These are phyloP conservation scores for Chloroceryle amazona DNA, from an alignment of 2,797 vertebrate species.

Conservation along the genomic window DNA sequence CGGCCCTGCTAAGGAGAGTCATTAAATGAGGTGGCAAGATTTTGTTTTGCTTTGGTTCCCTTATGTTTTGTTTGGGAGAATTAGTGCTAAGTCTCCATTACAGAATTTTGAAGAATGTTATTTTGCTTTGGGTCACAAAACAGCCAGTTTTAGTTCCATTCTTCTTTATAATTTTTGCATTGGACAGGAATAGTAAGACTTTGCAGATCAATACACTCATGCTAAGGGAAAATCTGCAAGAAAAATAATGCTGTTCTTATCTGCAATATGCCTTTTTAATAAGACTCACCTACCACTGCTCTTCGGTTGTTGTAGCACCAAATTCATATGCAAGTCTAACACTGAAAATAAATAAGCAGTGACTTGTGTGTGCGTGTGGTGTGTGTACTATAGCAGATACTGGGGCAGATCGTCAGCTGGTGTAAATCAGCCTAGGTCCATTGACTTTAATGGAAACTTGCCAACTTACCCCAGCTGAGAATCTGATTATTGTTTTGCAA, in stretches of 20 bases:
- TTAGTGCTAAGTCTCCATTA: not conserved
- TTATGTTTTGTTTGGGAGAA: not conserved
- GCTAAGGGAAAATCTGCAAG: not conserved
- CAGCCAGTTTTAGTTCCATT: not conserved
- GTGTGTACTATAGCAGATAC: conserved; percentile 36
- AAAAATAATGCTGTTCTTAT: not conserved
- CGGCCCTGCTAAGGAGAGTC: not conserved
- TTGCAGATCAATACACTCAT: not conserved
- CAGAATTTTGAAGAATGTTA: not conserved
- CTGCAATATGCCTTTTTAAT: not conserved
- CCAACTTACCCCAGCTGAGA: conserved; percentile 73
- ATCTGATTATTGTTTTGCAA: conserved; percentile 75
- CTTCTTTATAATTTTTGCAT: not conserved
- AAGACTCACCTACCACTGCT: not conserved
- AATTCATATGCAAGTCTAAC: conserved; percentile 44
- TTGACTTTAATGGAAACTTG: conserved; percentile 75
- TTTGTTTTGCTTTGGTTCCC: not conserved
- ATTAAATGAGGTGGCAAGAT: not conserved
- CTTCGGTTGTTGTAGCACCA: not conserved
- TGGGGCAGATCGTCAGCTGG: conserved; percentile 71
- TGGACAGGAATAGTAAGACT: not conserved
- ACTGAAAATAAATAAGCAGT: conserved; percentile 31
- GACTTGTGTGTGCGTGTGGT: not conserved
- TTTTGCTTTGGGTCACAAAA: not conserved
- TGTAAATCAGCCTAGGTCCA: conserved; percentile 75